Evolutionary conservation across 1,140 invertebrate species (phyloP).

Genomic region (Epicauta chinensis): DNA sequence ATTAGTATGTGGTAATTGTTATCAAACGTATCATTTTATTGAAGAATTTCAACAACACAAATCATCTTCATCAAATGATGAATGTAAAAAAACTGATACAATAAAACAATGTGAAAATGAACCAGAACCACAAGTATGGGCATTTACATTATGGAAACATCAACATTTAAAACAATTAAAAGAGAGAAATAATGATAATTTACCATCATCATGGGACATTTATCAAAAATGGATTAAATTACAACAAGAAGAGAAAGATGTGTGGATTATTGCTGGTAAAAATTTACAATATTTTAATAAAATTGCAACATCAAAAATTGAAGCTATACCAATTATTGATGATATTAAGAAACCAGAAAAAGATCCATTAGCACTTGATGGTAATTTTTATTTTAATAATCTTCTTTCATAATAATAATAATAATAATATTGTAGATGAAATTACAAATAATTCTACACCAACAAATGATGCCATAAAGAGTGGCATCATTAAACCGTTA

Average conservation of each 20-base stretch:
- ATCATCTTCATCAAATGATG: conserved; percentile 45
- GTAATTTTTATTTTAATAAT: not conserved
- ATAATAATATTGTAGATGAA: too few relatives aligned
- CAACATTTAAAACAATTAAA: conserved; percentile 44
- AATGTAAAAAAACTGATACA: conserved; percentile 43
- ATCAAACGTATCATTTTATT: conserved; percentile 70
- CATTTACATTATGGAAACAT: conserved; percentile 73
- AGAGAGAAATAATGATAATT: conserved; percentile 43
- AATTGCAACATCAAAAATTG: conserved; percentile 48
- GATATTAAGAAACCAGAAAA: conserved; percentile 12
- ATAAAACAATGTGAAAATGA: conserved; percentile 45
- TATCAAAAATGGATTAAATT: conserved; percentile 79
- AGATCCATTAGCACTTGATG: conserved; percentile 22
- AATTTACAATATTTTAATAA: conserved; percentile 63
- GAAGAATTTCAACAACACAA: conserved; percentile 71
- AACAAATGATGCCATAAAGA: not conserved
- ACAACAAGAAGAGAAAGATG: conserved; percentile 59
- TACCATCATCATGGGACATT: conserved; percentile 63
- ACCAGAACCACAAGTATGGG: conserved; percentile 75
- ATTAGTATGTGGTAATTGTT: conserved; percentile 72
- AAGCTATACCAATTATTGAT: conserved; percentile 29
- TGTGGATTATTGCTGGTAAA: conserved; percentile 71
- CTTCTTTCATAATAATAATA: too few relatives aligned
- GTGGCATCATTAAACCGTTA: not conserved
- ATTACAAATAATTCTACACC: not conserved